Conservation (phyloP, 2,888 invertebrate species). For the Syrista parreyssii region DNA sequence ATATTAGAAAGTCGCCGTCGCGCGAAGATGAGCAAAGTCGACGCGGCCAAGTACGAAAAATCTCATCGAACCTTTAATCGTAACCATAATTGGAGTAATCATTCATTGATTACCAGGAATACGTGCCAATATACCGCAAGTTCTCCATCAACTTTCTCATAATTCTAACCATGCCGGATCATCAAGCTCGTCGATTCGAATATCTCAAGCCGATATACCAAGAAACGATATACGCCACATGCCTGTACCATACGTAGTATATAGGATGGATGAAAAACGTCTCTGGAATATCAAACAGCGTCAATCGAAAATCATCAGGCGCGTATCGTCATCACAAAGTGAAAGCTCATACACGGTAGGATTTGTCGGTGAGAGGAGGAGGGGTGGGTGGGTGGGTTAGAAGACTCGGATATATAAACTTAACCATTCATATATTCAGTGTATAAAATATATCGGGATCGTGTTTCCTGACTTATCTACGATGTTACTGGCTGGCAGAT, state of each 20-base stretch:
- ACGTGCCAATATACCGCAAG: constrained; percentile 37
- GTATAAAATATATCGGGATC: constrained; percentile 25
- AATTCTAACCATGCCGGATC: not conserved
- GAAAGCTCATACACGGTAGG: not conserved
- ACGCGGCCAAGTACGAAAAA: constrained; percentile 24
- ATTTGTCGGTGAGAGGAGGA: not conserved
- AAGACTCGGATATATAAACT: constrained; percentile 15
- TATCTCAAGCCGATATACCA: not conserved
- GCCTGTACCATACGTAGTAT: not conserved
- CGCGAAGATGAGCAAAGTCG: constrained; percentile 20
- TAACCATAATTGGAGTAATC: constrained; percentile 56
- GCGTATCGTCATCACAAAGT: constrained; percentile 1
- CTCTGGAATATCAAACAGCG: constrained; percentile 5
- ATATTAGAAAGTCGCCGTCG: constrained; percentile 53
- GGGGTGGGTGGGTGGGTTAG: no score
- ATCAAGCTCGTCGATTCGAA: not conserved
- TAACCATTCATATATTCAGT: constrained; percentile 10
- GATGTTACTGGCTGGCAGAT: constrained; percentile 29
- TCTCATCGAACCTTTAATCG: constrained; percentile 45
- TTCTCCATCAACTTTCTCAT: constrained; percentile 31
- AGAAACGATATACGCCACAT: not conserved
- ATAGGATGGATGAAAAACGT: constrained; percentile 17
- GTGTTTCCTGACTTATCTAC: constrained; percentile 29
- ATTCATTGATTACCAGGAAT: constrained; percentile 51
- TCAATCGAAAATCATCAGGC: not conserved